These are phyloP conservation scores for Recurvirostra avosetta DNA, from an alignment of 2,113 vertebrate species.

Conservation along the genomic window DNA sequence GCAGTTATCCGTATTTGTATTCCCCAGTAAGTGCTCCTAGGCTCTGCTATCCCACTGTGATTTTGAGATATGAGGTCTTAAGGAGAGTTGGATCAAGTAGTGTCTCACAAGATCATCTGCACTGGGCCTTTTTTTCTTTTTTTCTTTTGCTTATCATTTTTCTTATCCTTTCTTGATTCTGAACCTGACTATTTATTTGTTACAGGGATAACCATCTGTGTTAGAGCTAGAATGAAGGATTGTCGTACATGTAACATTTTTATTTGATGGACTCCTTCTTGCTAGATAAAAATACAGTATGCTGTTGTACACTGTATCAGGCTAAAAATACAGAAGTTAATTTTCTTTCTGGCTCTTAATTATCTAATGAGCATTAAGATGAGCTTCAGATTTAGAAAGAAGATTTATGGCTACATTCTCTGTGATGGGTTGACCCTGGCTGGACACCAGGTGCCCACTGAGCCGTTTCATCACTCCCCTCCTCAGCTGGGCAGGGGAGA, in stretches of 20 bases:
- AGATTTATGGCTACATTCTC: not conserved
- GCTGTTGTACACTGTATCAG: not conserved
- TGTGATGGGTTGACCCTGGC: not conserved
- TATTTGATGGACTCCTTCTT: slow-evolving; percentile 55
- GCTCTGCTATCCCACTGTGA: slow-evolving; percentile 56
- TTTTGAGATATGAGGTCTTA: slow-evolving; percentile 67
- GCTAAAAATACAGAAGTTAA: not conserved
- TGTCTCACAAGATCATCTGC: slow-evolving; percentile 52
- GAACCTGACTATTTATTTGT: slow-evolving; percentile 63
- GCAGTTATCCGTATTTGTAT: slow-evolving; percentile 60
- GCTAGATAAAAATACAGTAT: slow-evolving; percentile 38
- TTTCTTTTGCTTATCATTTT: slow-evolving; percentile 55
- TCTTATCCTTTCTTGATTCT: slow-evolving; percentile 62
- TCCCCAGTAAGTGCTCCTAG: slow-evolving; percentile 43
- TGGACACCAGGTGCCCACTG: not conserved
- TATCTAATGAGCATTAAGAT: not conserved
- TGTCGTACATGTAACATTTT: slow-evolving; percentile 35
- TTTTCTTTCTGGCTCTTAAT: not conserved
- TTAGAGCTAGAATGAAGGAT: slow-evolving; percentile 61
- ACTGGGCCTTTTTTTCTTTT: slow-evolving; percentile 17
- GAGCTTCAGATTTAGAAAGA: not conserved
- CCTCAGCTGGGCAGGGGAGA: not conserved
- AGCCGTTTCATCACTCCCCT: not conserved
- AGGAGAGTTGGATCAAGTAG: slow-evolving; percentile 49
- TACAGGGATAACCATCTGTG: slow-evolving; percentile 69